Evolutionary conservation across 2,888 invertebrate species (phyloP).

Genomic region (Neria commutata): DNA sequence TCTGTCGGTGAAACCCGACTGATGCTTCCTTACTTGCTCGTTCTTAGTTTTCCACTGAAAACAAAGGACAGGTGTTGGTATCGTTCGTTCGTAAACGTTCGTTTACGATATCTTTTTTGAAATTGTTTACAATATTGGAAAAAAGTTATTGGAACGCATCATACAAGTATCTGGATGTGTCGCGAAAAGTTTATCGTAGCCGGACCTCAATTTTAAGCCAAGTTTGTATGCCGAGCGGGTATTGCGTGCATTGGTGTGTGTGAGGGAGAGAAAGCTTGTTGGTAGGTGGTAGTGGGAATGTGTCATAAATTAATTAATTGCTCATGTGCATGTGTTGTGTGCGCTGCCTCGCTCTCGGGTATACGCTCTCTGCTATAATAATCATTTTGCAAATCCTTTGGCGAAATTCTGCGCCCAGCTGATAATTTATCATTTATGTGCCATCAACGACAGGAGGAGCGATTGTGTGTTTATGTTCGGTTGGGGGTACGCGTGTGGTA

Average conservation of each 20-base stretch:
- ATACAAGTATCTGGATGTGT: no score
- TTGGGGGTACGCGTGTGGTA: background rate
- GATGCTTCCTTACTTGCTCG: no score
- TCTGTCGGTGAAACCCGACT: no score
- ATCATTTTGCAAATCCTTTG: constrained; percentile 2
- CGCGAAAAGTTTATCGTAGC: no score
- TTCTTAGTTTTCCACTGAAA: no score
- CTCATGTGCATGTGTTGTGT: background rate
- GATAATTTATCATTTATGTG: constrained; percentile 4
- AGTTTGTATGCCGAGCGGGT: no score
- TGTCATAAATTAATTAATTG: constrained; percentile 4
- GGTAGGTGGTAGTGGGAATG: background rate
- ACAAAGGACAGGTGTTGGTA: no score
- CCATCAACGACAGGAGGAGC: background rate
- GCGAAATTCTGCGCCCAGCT: background rate
- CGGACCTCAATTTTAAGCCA: no score
- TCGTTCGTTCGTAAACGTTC: no score
- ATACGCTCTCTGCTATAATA: background rate
- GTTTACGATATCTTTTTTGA: no score
- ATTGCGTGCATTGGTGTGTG: background rate
- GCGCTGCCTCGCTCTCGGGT: background rate
- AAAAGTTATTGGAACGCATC: no score
- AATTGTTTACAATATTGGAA: no score
- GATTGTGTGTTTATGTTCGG: background rate
- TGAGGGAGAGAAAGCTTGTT: background rate